Base-by-base conservation (phyloP, 1,140 invertebrate genomes). In the Pristionchus pacificus region DNA sequence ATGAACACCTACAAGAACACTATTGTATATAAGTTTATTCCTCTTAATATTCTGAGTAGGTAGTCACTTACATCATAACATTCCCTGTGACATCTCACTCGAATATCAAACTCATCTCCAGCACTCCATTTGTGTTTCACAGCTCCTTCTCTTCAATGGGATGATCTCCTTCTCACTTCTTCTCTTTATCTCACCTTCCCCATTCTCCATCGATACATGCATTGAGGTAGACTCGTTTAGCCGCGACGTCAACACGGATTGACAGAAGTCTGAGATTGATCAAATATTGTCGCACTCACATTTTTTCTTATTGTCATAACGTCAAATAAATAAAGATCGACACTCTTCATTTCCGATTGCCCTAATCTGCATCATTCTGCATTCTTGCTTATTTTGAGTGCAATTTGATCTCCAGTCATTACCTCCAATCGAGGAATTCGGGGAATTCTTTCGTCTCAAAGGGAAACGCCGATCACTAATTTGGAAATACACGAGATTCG, bases 151-250 rank as follows among this genome's bases (percentile, higher is more conserved):
- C 78, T 76, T 57, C 14, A 75, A 49, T 31, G 28, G 1, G n/a
- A 27, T 14, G 38, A 25, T 33, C 33, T 29, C 14, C 30, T 13
- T 32, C 28, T 38, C 65, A 14, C 62, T 19, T 31, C 24, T 60
- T n/a, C 19, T 25, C 13, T 27, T 25, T 15, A 33, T 64, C 74
- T 60, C 55, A 75, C 75, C 71, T 76, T 32, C 82, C 81, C 82
- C 82, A 83, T 64, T 83, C 82, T 13, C 76, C 79, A 67, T 83
- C 74, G 60, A 83, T 80, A 61, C 82, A 83, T 2, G 81, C 81
- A 68, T 83, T 83, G 32, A 83, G 65, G 58, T 69, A 77, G 10
- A 84, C 72, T 31, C 83, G 81, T 66, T 77, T 78, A 27, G 71
- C 62, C 3, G 68, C 30, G 27, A 84, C 65, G 32, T 84, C 76